Base-by-base conservation (phyloP, 2,797 vertebrate genomes). In the Vespertilio murinus region DNA sequence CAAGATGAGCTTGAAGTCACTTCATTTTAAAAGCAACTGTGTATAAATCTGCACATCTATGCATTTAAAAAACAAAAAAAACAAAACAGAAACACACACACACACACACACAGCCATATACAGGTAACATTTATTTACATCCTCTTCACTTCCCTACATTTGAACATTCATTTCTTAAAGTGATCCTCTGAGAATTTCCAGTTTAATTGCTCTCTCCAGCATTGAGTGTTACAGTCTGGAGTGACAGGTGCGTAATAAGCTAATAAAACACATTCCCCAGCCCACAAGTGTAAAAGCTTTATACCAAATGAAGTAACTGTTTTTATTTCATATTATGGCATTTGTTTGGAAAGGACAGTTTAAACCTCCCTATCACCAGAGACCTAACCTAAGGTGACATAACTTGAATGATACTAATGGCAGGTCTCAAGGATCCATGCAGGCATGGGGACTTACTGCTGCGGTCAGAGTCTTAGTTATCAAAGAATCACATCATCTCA, bases 171-270 rank as follows among this genome's bases (percentile, higher is more conserved):
- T 95, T 95, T 94, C 93, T 94, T 90, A 91, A 91, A 96, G 88
- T 90, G 73, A 93, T 94, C 91, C 91, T 92, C 45, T 5, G 52
- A 93, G 97, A 88, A 79, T 90, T 96, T 94, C 93, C 12, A 0
- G 6, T 73, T 92, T 96, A 92, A 97, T 94, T 92, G 67, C 56
- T 92, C 69, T 95, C 54, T 92, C 78, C 67, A 77, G 88, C 2
- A 84, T 78, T 85, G 71, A 25, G 40, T 40, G 17, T 96, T 83
- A 47, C 74, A 74, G 45, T 92, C 96, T 90, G 93, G 94, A 93
- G 67, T 94, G 96, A 83, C 96, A 96, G 91, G 85, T 96, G 70
- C 90, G 61, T 95, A 88, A 94, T 96, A 95, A 97, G 94, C 83
- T 94, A 96, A 92, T 92, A 97, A 96, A 97, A 81, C 74, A 79